Percentiles rank a stretch among this genome's conserved stretches.
phyloP scores from a whole-genome alignment of 2,888 invertebrate genomes.

The Drosophila mulleri region DNA sequence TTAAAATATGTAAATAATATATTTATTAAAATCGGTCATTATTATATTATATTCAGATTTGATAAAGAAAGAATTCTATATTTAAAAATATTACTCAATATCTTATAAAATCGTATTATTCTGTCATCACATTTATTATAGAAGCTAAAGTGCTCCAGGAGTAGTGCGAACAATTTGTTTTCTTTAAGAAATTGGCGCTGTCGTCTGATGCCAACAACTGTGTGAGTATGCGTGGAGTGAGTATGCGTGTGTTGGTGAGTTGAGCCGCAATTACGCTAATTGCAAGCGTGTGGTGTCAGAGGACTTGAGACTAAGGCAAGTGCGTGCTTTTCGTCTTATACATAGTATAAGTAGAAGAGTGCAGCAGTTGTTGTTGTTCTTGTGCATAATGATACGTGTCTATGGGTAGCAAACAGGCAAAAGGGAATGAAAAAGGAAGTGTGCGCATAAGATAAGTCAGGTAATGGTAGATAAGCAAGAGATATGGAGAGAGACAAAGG shows the following conservation, averaged over 20 bases:
- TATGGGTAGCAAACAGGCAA: conserved; percentile 26
- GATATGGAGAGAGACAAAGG: background rate
- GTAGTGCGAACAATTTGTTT: background rate
- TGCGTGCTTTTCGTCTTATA: conserved; percentile 27
- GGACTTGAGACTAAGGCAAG: conserved; percentile 43
- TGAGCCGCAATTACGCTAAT: conserved; percentile 70
- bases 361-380: conserved; percentile 11
- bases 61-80: background rate
- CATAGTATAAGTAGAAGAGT: conserved; percentile 1
- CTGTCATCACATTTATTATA: background rate
- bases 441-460: conserved; percentile 59
- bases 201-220: conserved; percentile 18
- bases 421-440: conserved; percentile 29
- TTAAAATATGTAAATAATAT: too few relatives aligned
- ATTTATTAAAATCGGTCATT: too few relatives aligned
- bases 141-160: background rate
- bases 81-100: background rate
- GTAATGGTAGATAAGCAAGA: conserved; percentile 17
- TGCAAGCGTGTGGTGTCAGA: conserved; percentile 41
- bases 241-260: conserved; percentile 6
- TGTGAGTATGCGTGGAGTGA: background rate
- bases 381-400: conserved; percentile 55
- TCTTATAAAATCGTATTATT: background rate
- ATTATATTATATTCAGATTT: background rate
- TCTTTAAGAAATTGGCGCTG: conserved; percentile 14